A percentile compares a stretch with the other conserved stretches of the same genome.
phyloP scores from a whole-genome alignment of 2,888 invertebrate species.

The Cantharis flavilabris region DNA sequence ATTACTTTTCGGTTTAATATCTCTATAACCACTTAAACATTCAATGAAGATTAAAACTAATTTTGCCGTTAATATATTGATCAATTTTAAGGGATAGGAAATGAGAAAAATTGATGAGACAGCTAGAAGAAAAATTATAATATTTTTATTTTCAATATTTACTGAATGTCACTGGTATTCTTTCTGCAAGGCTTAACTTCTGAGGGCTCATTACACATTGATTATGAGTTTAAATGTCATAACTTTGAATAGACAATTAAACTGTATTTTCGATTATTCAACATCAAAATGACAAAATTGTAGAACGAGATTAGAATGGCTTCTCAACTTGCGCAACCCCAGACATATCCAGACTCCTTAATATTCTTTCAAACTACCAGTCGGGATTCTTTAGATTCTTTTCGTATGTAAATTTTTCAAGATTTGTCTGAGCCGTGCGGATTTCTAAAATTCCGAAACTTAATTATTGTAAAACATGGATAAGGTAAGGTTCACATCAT shows the following conservation, averaged over 20 bases:
- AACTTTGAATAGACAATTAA: background rate
- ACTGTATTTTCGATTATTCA: background rate
- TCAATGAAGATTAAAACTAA: background rate
- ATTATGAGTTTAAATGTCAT: background rate
- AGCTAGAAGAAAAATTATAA: background rate
- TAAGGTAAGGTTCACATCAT: background rate
- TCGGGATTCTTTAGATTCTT: background rate
- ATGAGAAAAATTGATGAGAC: background rate
- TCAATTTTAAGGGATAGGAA: background rate
- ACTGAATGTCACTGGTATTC: background rate
- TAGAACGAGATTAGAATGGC: background rate
- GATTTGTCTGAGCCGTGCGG: background rate
- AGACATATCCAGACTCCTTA: background rate
- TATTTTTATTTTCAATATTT: background rate
- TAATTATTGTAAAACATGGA: background rate
- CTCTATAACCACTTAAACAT: background rate
- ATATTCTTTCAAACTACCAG: background rate
- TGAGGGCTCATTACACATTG: background rate
- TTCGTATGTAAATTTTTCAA: background rate
- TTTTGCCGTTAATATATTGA: background rate
- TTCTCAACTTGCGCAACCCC: background rate
- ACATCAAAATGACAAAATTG: background rate
- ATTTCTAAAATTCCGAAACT: background rate
- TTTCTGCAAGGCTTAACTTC: background rate
- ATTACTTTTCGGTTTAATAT: background rate